Evolutionary conservation across 2,113 vertebrate genomes (phyloP), one percentile per base, ranked within the genome.

Genomic region (Mola mola): DNA sequence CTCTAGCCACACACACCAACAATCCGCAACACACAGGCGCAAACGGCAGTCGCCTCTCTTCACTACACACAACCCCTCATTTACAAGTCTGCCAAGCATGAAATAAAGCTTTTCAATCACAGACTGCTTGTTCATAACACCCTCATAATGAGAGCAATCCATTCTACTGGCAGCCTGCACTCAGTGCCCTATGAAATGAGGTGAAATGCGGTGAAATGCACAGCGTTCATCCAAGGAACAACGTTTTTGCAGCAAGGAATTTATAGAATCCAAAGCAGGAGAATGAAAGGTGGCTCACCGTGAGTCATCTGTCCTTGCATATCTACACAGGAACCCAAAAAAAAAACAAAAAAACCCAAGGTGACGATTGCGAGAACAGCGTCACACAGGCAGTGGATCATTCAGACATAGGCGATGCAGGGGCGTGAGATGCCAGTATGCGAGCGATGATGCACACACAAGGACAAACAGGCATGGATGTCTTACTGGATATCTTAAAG

Each of bases 41-140:
- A 24, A 13, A 25, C 42, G 28, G 28, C 28, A 29, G 28, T 29
- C 28, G 6, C 28, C 28, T 67, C 43, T 69, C 66, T 53, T 71
- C 72, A 63, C 52, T 42, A 50, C 55, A 72, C 56, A 74, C 52
- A 68, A 44, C 33, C 67, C 33, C 71, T 82, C 72, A 83, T 86
- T 85, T 79, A 78, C 78, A 79, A 85, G 72, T 79, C 82, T 74
- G 71, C 74, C 48, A 43, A 86, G 82, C 82, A 81, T 83, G 66
- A 90, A 87, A 88, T 87, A 80, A 80, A 83, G 78, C 78, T 78
- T 79, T 80, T 86, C 83, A 87, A 82, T 88, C 85, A 80, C 60
- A 66, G 34, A 43, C 78, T 76, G 67, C 75, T 84, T 72, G 79
- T 78, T 85, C 78, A 76, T 70, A 84, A 75, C 47, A 53, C 49